phyloP scores from a whole-genome alignment of 2,113 vertebrate species.

The Clupea harengus region DNA sequence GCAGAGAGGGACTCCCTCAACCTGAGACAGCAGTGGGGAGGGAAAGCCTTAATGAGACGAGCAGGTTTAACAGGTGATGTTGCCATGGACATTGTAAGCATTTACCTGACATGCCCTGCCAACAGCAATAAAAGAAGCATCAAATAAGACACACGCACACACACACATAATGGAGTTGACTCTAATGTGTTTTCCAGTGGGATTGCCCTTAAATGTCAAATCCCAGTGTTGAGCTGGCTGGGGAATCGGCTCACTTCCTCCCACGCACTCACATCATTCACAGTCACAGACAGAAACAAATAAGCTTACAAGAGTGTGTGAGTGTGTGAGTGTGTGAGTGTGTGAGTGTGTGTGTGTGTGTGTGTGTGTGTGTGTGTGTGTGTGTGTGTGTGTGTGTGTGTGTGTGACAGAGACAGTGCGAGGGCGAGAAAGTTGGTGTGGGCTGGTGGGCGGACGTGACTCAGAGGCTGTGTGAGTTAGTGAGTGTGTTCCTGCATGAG shows the following conservation, averaged over 20 bases:
- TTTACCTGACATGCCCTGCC: not conserved
- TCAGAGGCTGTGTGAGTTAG: conserved; percentile 72
- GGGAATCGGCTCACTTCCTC: conserved; percentile 38
- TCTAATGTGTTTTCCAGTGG: conserved; percentile 35
- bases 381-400: conserved; percentile 39
- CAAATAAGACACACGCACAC: not conserved
- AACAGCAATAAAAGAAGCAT: not conserved
- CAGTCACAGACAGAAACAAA: conserved; percentile 48
- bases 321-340: conserved; percentile 48
- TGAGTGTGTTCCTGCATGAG: conserved; percentile 72
- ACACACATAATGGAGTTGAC: not conserved
- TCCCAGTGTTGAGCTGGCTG: conserved; percentile 29
- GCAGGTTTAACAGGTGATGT: not conserved
- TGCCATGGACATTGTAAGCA: not conserved
- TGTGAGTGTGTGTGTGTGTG: conserved; percentile 30
- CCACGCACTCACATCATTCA: conserved; percentile 42
- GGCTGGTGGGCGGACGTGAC: conserved; percentile 71
- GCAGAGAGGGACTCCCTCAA: not conserved
- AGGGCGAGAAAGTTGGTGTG: not conserved
- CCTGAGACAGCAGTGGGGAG: not conserved
- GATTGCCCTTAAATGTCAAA: conserved; percentile 60
- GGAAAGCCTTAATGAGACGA: not conserved
- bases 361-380: conserved; percentile 48
- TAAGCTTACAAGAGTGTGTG: not conserved
- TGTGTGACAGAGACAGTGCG: not conserved